A percentile compares a stretch with the other conserved stretches of the same genome.
Evolutionary conservation across 2,797 vertebrate genomes (phyloP).

Genomic region (Chiropotes sagulatus): DNA sequence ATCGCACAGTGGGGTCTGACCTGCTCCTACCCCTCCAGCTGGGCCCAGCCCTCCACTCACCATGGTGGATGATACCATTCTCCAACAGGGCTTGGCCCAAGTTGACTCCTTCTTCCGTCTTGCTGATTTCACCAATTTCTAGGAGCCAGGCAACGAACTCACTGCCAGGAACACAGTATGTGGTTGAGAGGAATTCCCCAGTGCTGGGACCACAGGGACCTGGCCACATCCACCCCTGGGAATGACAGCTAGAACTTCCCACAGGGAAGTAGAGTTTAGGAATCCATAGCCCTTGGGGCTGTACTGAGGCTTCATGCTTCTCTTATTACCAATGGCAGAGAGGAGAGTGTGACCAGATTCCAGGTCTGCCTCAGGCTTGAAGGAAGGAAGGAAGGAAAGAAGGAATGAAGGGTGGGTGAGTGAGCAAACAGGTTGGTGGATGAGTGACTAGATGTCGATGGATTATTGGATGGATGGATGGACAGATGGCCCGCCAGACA

Average conservation of each 20-base stretch:
- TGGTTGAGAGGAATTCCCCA: slow-evolving; percentile 45
- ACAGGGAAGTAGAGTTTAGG: not conserved
- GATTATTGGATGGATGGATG: not conserved
- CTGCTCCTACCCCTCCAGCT: not conserved
- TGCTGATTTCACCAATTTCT: slow-evolving; percentile 98
- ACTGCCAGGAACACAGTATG: slow-evolving; percentile 83
- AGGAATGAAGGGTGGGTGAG: accelerated
- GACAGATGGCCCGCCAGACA: not conserved
- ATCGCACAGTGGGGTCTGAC: not conserved
- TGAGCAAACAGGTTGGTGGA: not conserved
- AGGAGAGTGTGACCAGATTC: not conserved
- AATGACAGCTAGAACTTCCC: slow-evolving; percentile 42
- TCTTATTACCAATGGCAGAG: not conserved
- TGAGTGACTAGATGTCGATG: not conserved
- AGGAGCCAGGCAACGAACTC: slow-evolving; percentile 98
- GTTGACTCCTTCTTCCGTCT: slow-evolving; percentile 97
- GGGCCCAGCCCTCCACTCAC: slow-evolving; percentile 84
- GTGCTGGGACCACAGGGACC: not conserved
- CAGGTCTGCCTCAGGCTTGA: not conserved
- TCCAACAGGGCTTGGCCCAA: slow-evolving; percentile 97
- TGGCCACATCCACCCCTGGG: slow-evolving; percentile 24
- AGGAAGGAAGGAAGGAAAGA: accelerated
- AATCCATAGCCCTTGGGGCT: not conserved
- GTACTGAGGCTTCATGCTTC: not conserved
- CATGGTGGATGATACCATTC: slow-evolving; percentile 99